A percentile compares a stretch with the other conserved stretches of the same genome.
phyloP scores from a whole-genome alignment of 2,888 invertebrate genomes.

The Ceriagrion tenellum region DNA sequence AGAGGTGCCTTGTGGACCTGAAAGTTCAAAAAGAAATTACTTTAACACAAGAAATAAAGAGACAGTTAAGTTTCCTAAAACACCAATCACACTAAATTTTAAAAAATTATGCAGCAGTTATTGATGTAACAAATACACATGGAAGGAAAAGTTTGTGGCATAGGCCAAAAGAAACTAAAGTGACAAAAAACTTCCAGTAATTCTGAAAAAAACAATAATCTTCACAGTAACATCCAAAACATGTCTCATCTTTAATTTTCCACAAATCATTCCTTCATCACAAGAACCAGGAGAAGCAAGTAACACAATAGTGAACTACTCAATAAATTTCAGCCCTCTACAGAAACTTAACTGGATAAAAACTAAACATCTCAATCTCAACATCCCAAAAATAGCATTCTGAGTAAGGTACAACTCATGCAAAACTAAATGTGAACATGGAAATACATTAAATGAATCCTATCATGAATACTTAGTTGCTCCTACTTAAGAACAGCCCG shows the following conservation, averaged over 20 bases:
- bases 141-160: background rate
- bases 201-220: background rate
- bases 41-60: background rate
- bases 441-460: background rate
- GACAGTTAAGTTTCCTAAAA: too few species aligned
- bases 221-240: background rate
- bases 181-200: background rate
- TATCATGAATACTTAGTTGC: background rate
- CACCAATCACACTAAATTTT: background rate
- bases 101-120: background rate
- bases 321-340: background rate
- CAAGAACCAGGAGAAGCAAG: background rate
- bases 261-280: background rate
- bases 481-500: background rate
- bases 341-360: background rate
- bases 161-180: background rate
- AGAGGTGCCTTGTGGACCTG: slow-evolving; percentile 29
- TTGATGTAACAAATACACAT: background rate
- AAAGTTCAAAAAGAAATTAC: background rate
- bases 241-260: background rate
- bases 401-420: background rate
- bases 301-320: background rate
- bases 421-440: background rate
- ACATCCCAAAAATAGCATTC: background rate
- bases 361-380: background rate